Evolutionary conservation across 2,888 invertebrate genomes (phyloP).

Genomic region (Pecten maximus): DNA sequence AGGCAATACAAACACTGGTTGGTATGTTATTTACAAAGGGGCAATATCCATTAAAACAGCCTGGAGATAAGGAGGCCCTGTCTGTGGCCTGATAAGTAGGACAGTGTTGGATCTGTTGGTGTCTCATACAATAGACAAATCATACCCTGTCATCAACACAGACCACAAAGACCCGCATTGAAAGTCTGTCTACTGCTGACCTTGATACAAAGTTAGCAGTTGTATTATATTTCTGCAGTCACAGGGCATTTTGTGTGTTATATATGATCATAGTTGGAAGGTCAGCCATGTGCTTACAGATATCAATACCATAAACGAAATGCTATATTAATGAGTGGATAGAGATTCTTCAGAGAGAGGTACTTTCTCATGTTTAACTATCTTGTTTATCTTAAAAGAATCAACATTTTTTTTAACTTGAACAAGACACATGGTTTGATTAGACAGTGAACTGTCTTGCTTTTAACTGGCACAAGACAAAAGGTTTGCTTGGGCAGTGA

Average conservation of each 20-base stretch:
- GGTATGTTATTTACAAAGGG: background rate
- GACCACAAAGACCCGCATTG: background rate
- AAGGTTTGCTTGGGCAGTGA: too few species aligned
- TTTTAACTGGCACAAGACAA: too few species aligned
- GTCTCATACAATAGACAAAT: background rate
- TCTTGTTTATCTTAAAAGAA: too few species aligned
- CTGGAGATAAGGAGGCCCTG: background rate
- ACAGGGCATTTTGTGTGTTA: background rate
- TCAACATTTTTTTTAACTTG: too few species aligned
- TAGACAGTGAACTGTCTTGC: too few species aligned
- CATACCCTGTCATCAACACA: background rate
- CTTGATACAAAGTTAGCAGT: background rate
- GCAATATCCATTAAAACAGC: background rate
- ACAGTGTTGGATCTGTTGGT: background rate
- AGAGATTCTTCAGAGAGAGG: background rate
- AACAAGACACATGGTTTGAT: too few species aligned
- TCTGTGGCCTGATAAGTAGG: background rate
- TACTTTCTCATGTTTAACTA: background rate
- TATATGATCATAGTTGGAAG: background rate
- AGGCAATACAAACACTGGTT: too few species aligned
- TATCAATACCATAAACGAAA: background rate
- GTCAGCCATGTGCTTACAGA: background rate
- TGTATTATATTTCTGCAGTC: background rate
- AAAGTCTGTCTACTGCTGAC: background rate
- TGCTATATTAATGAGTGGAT: background rate